Base-by-base conservation (phyloP, 2,888 invertebrate genomes). In the Hesperia comma region DNA sequence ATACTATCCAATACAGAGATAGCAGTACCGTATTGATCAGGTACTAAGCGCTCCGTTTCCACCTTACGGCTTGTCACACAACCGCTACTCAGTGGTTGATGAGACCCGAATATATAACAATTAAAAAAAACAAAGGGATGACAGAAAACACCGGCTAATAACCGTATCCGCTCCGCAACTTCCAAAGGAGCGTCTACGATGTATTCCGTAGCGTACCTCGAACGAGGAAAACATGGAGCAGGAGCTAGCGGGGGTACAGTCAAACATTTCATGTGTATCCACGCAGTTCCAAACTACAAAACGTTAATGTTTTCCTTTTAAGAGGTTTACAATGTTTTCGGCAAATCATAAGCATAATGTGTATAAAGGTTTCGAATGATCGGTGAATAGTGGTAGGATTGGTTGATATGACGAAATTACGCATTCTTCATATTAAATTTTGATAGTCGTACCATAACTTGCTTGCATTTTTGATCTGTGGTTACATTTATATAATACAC, bases 121-220 rank as follows among this genome's bases (percentile, higher is more conserved):
- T 80, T n/a, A 85, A 85, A 85, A 73, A 80, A 26, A 84, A 83
- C 68, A 71, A 69, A 73, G 74, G 73, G 71, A 83, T 77, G 75
- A 77, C 73, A 67, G 81, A 85, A 86, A 88, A 90, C 90, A 88
- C 80, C 77, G 83, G 74, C 79, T 70, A 72, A 76, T 80, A 86
- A 85, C 82, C 82, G 78, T 79, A 87, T 83, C 71, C 89, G 85
- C 76, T 83, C 88, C 86, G 90, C 92, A 92, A 92, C 92, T 92
- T 92, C 92, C 91, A 84, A 84, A 79, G 85, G 87, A 85, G 80
- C 85, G 86, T 76, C 82, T 86, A 82, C 78, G 84, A 85, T 86
- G 32, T 83, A 84, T 77, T 75, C 72, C 62, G 74, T 73, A 72
- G 74, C 73, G 70, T 70, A 77, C 81, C 86, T 88, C 83, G 71